A percentile compares a stretch with the other conserved stretches of the same genome.
phyloP scores from a whole-genome alignment of 2,113 vertebrate genomes.

The Vanacampus margaritifer region DNA sequence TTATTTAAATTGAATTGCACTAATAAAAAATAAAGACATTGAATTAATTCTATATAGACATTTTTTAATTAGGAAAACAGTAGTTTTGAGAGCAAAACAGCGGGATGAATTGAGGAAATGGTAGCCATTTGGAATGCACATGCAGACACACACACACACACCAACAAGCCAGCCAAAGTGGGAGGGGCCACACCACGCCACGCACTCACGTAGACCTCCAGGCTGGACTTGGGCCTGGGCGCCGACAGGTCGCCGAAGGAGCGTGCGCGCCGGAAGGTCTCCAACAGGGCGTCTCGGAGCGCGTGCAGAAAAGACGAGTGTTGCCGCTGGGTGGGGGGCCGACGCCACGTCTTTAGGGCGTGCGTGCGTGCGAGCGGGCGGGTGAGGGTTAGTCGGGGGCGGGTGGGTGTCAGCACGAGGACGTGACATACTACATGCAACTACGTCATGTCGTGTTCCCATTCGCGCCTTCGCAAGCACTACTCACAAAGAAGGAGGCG shows the following conservation, averaged over 20 bases:
- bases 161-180: neutral
- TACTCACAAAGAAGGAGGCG: constrained; percentile 92
- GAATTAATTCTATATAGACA: too few species aligned
- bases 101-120: neutral
- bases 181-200: constrained; percentile 53
- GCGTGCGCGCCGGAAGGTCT: constrained; percentile 89
- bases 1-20: too few species aligned
- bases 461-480: neutral
- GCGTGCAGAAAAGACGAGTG: constrained; percentile 86
- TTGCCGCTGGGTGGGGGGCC: constrained; percentile 79
- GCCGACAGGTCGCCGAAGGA: constrained; percentile 94
- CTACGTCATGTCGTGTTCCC: too few species aligned
- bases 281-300: constrained; percentile 89
- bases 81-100: neutral
- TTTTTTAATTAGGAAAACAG: neutral
- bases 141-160: neutral
- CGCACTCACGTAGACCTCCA: constrained; percentile 98
- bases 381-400: neutral
- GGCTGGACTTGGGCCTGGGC: constrained; percentile 85
- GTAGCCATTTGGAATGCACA: constrained; percentile 7
- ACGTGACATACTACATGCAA: neutral
- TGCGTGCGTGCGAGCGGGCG: neutral
- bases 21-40: too few species aligned
- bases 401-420: neutral
- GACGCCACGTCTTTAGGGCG: constrained; percentile 82